phyloP scores from a whole-genome alignment of 2,113 vertebrate species.

The Prionailurus bengalensis region DNA sequence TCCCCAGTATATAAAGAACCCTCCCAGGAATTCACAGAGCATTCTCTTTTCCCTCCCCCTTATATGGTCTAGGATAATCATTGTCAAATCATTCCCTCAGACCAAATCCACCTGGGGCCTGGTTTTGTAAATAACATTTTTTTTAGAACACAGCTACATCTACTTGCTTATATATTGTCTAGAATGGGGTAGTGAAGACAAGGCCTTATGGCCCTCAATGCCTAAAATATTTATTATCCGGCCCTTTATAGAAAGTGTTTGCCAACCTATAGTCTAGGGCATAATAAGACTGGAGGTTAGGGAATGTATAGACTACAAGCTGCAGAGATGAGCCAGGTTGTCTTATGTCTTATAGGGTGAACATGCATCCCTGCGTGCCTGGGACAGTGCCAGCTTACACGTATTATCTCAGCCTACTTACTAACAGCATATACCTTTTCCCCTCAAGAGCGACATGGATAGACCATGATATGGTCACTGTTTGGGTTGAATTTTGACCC shows the following conservation, averaged over 20 bases:
- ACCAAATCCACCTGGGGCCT: not conserved
- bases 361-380: not conserved
- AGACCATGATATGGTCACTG: not conserved
- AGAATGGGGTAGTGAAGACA: not conserved
- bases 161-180: not conserved
- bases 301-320: not conserved
- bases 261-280: not conserved
- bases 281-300: not conserved
- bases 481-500: not conserved
- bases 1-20: not conserved
- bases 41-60: not conserved
- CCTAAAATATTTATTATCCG: slow-evolving; percentile 25
- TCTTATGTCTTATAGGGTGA: not conserved
- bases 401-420: not conserved
- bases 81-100: not conserved
- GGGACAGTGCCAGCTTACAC: not conserved
- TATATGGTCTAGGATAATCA: not conserved
- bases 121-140: not conserved
- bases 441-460: not conserved
- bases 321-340: not conserved
- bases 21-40: not conserved
- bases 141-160: not conserved
- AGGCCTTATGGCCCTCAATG: not conserved
- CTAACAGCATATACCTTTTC: not conserved
- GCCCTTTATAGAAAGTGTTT: not conserved